These are phyloP conservation scores for Parelbella ahira DNA, from an alignment of 2,888 invertebrate genomes.

Conservation along the genomic window DNA sequence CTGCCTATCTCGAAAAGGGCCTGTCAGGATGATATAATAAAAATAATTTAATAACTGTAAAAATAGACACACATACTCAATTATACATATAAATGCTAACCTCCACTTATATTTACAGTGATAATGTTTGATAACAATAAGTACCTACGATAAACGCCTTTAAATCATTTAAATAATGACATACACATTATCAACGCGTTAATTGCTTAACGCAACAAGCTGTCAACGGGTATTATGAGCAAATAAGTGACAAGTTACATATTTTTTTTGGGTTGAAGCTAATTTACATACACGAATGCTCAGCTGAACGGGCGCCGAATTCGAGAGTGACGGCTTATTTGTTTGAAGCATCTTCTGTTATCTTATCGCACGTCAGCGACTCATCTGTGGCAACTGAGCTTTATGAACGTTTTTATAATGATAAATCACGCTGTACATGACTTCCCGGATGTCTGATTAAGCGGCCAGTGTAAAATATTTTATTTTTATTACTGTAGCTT, in stretches of 20 bases:
- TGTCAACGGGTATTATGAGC: no score
- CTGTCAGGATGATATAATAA: no score
- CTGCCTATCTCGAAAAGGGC: no score
- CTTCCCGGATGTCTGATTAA: conserved; percentile 32
- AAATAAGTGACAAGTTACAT: not conserved
- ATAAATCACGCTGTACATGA: conserved; percentile 34
- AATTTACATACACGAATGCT: conserved; percentile 29
- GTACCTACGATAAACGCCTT: no score
- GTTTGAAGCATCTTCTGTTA: conserved; percentile 33
- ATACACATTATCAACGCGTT: no score
- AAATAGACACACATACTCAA: no score
- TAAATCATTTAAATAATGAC: no score
- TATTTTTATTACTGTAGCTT: not conserved
- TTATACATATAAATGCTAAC: no score
- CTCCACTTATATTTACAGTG: no score
- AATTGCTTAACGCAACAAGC: no score
- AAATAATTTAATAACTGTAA: no score
- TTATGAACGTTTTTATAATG: conserved; percentile 43
- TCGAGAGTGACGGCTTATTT: conserved; percentile 25
- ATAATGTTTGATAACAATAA: no score
- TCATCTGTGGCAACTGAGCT: conserved; percentile 32
- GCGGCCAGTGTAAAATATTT: conserved; percentile 14
- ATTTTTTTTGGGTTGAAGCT: conserved; percentile 2
- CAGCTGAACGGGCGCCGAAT: conserved; percentile 30
- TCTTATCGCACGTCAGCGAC: conserved; percentile 43